A percentile compares a stretch with the other conserved stretches of the same genome.
Evolutionary conservation across 2,797 vertebrate genomes (phyloP).

Genomic region (Acrocephalus scirpaceus): DNA sequence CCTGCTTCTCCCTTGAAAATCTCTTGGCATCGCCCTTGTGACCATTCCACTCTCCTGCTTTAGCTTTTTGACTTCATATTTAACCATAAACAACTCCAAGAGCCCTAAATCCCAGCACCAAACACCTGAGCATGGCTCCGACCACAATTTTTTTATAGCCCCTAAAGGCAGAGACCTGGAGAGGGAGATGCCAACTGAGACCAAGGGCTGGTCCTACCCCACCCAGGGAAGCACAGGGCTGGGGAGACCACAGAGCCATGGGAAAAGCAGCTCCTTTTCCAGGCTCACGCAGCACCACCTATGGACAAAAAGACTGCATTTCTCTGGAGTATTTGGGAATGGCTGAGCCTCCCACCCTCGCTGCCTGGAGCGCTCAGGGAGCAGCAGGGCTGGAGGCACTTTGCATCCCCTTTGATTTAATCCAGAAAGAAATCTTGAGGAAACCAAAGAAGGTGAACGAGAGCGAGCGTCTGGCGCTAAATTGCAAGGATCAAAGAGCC

Average conservation of each 20-base stretch:
- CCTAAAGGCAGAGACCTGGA: not conserved
- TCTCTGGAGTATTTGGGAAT: not conserved
- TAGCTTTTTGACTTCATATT: not conserved
- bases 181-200: rapidly evolving
- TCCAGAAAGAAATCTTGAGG: not conserved
- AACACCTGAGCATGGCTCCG: not conserved
- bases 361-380: not conserved
- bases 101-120: not conserved
- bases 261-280: not conserved
- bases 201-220: not conserved
- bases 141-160: rapidly evolving
- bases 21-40: rapidly evolving
- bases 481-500: not conserved
- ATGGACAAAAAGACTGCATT: not conserved
- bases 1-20: not conserved
- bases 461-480: not conserved
- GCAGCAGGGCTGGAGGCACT: not conserved
- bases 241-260: not conserved
- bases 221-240: rapidly evolving
- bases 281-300: constrained; percentile 41
- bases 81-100: not conserved
- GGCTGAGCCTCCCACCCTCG: rapidly evolving
- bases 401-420: not conserved
- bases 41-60: not conserved
- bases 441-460: not conserved